Percentiles rank a stretch among this genome's conserved stretches.
Evolutionary conservation across 2,888 invertebrate species (phyloP).

Genomic region (Cheilosia grossa): DNA sequence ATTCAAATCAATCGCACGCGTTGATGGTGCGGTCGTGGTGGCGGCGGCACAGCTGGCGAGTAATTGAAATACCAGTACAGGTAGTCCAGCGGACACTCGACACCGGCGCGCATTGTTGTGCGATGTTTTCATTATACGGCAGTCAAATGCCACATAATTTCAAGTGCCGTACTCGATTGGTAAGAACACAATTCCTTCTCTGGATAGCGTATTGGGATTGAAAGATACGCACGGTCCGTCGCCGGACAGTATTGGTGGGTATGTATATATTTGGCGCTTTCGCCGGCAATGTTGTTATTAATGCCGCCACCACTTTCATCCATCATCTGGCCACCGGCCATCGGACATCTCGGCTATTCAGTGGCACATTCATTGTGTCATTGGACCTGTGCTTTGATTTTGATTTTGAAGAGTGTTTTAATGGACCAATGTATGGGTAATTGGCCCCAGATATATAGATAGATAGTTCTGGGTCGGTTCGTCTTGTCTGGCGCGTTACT

Average conservation of each 20-base stretch:
- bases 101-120: constrained; percentile 55
- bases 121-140: constrained; percentile 57
- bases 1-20: constrained; percentile 49
- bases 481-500: not conserved
- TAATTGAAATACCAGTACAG: constrained; percentile 31
- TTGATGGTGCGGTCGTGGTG: not conserved
- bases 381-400: constrained; percentile 33
- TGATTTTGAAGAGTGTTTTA: constrained; percentile 34
- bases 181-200: constrained; percentile 15
- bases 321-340: constrained; percentile 54
- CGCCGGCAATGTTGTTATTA: constrained; percentile 52
- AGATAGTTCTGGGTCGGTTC: constrained; percentile 14
- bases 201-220: constrained; percentile 49
- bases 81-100: constrained; percentile 24
- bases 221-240: constrained; percentile 10
- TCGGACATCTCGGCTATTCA: constrained; percentile 40
- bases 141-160: constrained; percentile 63
- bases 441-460: constrained; percentile 25
- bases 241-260: not conserved
- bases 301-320: constrained; percentile 53
- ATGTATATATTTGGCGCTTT: constrained; percentile 58
- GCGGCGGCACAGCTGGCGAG: not conserved
- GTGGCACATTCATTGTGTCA: constrained; percentile 27
- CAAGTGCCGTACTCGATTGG: constrained; percentile 33
- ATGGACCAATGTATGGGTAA: constrained; percentile 26